phyloP scores from a whole-genome alignment of 2,888 invertebrate genomes.

The Seira sanloemensis region DNA sequence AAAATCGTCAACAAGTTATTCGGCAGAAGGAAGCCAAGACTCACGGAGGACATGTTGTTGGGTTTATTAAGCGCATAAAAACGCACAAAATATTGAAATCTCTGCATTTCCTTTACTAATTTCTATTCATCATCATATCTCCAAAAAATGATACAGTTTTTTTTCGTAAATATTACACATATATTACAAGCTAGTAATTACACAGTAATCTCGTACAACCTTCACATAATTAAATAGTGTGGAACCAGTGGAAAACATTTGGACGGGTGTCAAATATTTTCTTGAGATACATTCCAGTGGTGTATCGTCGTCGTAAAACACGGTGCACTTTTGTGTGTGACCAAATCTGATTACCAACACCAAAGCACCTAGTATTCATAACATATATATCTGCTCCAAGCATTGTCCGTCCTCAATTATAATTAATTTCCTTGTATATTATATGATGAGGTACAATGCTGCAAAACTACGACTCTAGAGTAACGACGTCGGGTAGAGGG shows the following conservation, averaged over 20 bases:
- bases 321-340: slow-evolving; percentile 13
- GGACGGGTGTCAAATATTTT: slow-evolving; percentile 55
- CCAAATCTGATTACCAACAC: slow-evolving; percentile 52
- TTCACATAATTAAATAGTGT: slow-evolving; percentile 26
- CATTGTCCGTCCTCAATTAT: background rate
- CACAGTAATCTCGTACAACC: slow-evolving; percentile 29
- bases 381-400: no score
- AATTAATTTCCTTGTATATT: no score
- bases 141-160: background rate
- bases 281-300: slow-evolving; percentile 13
- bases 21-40: no score
- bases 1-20: no score
- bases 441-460: no score
- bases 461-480: no score
- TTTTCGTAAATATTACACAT: background rate
- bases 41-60: no score
- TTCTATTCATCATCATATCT: background rate
- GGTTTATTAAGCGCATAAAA: no score
- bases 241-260: slow-evolving; percentile 60
- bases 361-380: slow-evolving; percentile 22
- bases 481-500: no score
- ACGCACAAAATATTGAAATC: no score
- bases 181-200: no score
- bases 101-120: no score
- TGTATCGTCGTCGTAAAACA: background rate